phyloP scores from a whole-genome alignment of 1,140 invertebrate genomes.

The Drosophila hydei region DNA sequence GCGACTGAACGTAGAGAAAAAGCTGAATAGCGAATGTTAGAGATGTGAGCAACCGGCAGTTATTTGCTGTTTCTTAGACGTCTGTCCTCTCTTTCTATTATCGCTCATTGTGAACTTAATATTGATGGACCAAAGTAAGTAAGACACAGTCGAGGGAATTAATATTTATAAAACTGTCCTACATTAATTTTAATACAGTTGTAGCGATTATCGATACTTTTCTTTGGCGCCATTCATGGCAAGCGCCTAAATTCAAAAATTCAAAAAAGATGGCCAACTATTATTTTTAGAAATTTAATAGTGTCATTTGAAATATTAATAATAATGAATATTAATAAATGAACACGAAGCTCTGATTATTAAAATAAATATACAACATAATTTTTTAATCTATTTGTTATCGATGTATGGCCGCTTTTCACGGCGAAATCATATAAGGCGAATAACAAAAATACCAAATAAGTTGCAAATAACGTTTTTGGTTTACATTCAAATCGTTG shows the following conservation, averaged over 20 bases:
- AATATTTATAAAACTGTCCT: background rate
- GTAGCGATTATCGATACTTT: background rate
- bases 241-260: background rate
- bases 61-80: background rate
- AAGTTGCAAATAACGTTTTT: background rate
- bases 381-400: background rate
- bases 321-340: too few relatives aligned
- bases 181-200: background rate
- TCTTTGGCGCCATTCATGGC: background rate
- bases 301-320: too few relatives aligned
- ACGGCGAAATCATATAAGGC: background rate
- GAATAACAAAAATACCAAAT: slow-evolving; percentile 15
- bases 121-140: background rate
- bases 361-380: too few relatives aligned
- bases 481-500: background rate
- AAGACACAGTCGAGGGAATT: too few relatives aligned
- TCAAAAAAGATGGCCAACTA: too few relatives aligned
- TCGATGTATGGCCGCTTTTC: background rate
- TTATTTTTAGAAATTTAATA: too few relatives aligned
- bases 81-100: slow-evolving; percentile 22
- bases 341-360: too few relatives aligned
- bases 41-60: slow-evolving; percentile 11
- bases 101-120: slow-evolving; percentile 14
- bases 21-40: slow-evolving; percentile 23
- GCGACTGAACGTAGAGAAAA: slow-evolving; percentile 8